Percentiles rank a stretch among this genome's conserved stretches.
Conservation (phyloP, 1,140 invertebrate species). For the Myzus persicae region DNA sequence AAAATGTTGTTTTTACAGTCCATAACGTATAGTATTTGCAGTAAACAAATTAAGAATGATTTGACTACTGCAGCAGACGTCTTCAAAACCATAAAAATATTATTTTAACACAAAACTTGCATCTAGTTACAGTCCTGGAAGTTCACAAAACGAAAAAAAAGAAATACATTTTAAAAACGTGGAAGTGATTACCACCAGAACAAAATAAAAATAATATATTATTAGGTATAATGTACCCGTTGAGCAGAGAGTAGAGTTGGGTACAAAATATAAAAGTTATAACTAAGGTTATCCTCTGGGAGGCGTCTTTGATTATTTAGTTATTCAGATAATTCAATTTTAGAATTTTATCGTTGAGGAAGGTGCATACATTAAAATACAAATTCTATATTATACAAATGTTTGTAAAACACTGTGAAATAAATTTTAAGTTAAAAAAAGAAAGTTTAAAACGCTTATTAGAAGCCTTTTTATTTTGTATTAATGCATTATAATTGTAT, state of each 20-base stretch:
- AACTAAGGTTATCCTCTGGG: neutral
- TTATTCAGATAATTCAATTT: neutral
- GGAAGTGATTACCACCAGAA: neutral
- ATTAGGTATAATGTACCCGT: neutral
- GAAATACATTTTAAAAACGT: neutral
- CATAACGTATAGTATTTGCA: neutral
- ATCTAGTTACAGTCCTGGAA: neutral
- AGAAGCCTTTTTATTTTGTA: too few species aligned
- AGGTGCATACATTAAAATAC: neutral
- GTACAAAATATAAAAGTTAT: neutral
- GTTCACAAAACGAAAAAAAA: too few species aligned
- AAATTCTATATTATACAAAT: too few species aligned
- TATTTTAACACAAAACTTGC: neutral
- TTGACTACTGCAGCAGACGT: neutral
- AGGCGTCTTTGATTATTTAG: neutral
- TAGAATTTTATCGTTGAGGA: neutral
- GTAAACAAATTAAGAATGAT: neutral
- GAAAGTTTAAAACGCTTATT: too few species aligned
- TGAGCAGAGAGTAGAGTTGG: too few species aligned
- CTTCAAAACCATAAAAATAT: neutral
- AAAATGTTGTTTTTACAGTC: neutral
- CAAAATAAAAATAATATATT: neutral
- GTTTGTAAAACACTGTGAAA: too few species aligned
- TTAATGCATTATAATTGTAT: too few species aligned
- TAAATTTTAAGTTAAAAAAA: too few species aligned